Evolutionary conservation across 2,797 vertebrate species (phyloP).

Genomic region (Cetoscarus ocellatus): DNA sequence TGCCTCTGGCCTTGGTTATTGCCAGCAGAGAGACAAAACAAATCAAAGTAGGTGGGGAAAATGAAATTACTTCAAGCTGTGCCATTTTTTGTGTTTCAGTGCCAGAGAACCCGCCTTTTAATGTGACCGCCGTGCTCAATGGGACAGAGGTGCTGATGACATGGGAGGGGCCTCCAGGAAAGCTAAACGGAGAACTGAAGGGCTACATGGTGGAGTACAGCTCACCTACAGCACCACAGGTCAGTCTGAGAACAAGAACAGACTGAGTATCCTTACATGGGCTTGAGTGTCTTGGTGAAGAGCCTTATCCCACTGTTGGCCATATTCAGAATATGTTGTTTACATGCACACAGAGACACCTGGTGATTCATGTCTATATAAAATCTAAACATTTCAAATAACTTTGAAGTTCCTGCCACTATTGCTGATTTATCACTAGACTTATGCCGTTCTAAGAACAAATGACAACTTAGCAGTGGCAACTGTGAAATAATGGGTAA

Average conservation of each 20-base stretch:
- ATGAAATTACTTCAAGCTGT: neutral
- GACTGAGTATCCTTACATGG: neutral
- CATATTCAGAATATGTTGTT: no score
- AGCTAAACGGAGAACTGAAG: conserved; percentile 87
- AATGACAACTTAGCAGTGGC: no score
- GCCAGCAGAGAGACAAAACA: neutral
- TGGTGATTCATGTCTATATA: no score
- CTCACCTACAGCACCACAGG: conserved; percentile 81
- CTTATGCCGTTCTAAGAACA: no score
- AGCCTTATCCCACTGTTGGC: no score
- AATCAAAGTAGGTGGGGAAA: neutral
- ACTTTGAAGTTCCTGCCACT: no score
- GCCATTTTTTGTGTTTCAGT: conserved; percentile 74
- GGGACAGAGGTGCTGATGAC: conserved; percentile 84
- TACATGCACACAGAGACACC: no score
- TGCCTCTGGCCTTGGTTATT: no score
- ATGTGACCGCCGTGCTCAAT: conserved; percentile 84
- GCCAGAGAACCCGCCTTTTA: conserved; percentile 85
- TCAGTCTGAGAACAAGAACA: conserved; percentile 51
- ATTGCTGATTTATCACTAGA: no score
- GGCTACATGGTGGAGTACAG: conserved; percentile 90
- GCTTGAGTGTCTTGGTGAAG: no score
- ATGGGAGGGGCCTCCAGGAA: conserved; percentile 85
- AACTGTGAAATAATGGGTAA: no score
- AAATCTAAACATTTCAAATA: no score